Conservation (phyloP, 2,888 invertebrate genomes). For the Polyommatus icarus region DNA sequence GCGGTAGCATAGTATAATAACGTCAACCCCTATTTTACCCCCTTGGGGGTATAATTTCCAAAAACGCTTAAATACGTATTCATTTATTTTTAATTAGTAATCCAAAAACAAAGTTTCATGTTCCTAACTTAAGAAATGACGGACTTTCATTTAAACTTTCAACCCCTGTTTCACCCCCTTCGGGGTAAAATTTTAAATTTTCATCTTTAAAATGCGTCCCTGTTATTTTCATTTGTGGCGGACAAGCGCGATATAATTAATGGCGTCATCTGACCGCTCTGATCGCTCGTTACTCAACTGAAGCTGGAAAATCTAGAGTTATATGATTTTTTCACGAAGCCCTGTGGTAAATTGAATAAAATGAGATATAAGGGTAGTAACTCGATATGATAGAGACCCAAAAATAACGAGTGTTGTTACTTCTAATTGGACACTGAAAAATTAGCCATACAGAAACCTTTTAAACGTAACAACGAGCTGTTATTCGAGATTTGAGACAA, state of each 20-base stretch:
- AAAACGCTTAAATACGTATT: too few relatives aligned
- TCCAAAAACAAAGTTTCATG: too few relatives aligned
- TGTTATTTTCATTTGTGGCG: constrained; percentile 19
- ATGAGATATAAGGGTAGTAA: not conserved
- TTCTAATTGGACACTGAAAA: not conserved
- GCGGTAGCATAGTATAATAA: too few relatives aligned
- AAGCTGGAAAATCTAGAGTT: not conserved
- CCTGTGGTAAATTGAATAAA: not conserved
- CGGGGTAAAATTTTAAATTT: too few relatives aligned
- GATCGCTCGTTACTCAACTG: constrained; percentile 8
- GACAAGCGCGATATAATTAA: constrained; percentile 26
- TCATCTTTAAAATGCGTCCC: not conserved
- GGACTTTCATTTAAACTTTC: too few relatives aligned
- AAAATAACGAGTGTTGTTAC: not conserved
- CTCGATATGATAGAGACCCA: not conserved
- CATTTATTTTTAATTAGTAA: too few relatives aligned
- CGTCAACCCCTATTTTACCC: too few relatives aligned
- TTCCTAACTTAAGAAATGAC: too few relatives aligned
- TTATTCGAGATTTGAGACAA: too few relatives aligned
- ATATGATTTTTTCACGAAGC: not conserved
- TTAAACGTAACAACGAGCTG: too few relatives aligned
- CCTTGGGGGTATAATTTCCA: too few relatives aligned
- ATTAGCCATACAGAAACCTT: not conserved
- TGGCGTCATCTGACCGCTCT: constrained; percentile 15
- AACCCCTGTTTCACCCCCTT: too few relatives aligned